These are phyloP conservation scores for Trichonephila clavata DNA, from an alignment of 1,140 invertebrate genomes.

Conservation along the genomic window DNA sequence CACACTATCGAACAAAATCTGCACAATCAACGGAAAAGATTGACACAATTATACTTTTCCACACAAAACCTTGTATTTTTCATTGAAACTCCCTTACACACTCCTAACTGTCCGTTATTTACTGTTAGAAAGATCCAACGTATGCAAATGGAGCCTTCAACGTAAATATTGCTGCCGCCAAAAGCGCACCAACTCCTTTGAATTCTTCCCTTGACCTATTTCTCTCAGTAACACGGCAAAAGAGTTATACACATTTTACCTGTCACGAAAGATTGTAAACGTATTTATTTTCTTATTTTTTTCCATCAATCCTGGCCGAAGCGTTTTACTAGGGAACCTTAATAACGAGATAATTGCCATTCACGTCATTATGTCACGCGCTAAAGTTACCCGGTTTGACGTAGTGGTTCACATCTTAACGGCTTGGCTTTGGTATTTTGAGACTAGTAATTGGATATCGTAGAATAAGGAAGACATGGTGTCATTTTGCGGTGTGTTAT, in stretches of 20 bases:
- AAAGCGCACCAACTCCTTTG: neutral
- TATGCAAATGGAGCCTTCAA: slow-evolving; percentile 1
- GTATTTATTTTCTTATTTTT: neutral
- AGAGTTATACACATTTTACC: neutral
- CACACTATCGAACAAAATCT: no score
- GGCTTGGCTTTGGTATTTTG: no score
- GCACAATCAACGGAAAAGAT: no score
- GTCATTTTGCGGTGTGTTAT: no score
- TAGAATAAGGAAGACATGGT: no score
- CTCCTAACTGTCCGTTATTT: neutral
- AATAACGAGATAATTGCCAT: slow-evolving; percentile 20
- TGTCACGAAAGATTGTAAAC: slow-evolving; percentile 8
- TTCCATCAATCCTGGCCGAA: no score
- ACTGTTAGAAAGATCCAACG: neutral
- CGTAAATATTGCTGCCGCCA: neutral
- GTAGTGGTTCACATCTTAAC: neutral
- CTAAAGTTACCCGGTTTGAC: neutral
- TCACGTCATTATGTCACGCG: neutral
- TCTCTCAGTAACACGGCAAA: neutral
- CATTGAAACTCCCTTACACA: no score
- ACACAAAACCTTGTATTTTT: no score
- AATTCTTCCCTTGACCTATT: neutral
- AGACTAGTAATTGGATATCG: no score
- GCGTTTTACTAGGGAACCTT: neutral
- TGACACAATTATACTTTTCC: no score